phyloP scores from a whole-genome alignment of 1,140 invertebrate species.

The Halesus radiatus region DNA sequence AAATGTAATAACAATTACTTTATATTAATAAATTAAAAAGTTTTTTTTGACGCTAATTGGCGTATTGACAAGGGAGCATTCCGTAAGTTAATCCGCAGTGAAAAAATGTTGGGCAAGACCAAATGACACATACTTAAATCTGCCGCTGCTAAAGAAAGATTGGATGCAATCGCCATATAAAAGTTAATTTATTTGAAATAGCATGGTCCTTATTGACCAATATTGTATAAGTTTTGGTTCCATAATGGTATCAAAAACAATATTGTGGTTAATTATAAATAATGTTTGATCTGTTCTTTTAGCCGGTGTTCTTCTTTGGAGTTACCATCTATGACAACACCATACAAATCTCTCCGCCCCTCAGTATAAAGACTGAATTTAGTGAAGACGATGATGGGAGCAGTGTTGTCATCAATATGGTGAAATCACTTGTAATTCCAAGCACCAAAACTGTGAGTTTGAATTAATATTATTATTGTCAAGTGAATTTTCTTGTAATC shows the following conservation, averaged over 20 bases:
- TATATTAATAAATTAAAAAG: too few species aligned
- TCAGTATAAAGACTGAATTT: slow-evolving; percentile 15
- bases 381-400: not conserved
- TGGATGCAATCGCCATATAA: too few species aligned
- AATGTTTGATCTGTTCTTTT: not conserved
- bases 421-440: not conserved
- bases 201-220: not conserved
- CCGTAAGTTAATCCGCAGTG: not conserved
- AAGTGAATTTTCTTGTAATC: not conserved
- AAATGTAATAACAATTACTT: too few species aligned
- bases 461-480: slow-evolving; percentile 1
- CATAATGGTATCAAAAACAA: not conserved
- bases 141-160: too few species aligned
- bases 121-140: too few species aligned
- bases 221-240: not conserved
- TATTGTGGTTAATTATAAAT: not conserved
- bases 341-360: not conserved
- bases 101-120: not conserved
- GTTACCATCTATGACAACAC: not conserved
- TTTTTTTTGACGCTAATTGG: not conserved
- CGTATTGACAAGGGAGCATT: not conserved
- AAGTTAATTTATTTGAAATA: too few species aligned
- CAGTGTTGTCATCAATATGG: slow-evolving; percentile 6
- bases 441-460: slow-evolving; percentile 5
- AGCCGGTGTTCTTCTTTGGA: slow-evolving; percentile 24